Conservation (phyloP, 92 coral and sea anemone species). For the Epizoanthus illoricatus region DNA sequence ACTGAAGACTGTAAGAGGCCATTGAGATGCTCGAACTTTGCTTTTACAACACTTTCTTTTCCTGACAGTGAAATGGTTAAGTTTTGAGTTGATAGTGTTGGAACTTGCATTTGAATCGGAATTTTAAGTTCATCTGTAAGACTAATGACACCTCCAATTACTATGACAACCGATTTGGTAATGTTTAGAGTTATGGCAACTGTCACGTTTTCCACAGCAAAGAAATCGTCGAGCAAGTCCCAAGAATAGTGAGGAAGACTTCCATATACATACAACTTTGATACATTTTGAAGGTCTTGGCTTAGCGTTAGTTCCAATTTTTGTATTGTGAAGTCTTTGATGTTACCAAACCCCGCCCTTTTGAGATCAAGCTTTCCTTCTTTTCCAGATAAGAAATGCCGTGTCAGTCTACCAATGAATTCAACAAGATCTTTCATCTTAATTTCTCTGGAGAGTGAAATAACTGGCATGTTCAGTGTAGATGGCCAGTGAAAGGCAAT, state of each 20-base stretch:
- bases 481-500: slow-evolving; percentile 49
- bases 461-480: slow-evolving; percentile 7
- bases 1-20: slow-evolving; percentile 40
- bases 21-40: slow-evolving; percentile 30
- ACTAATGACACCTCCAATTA: slow-evolving; percentile 45
- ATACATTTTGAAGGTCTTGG: slow-evolving; percentile 33
- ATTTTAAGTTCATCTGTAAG: slow-evolving; percentile 40
- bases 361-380: slow-evolving; percentile 11
- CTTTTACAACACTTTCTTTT: not conserved
- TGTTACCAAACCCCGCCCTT: slow-evolving; percentile 40
- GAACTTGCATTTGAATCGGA: slow-evolving; percentile 59
- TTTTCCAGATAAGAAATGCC: slow-evolving; percentile 36
- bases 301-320: slow-evolving; percentile 36
- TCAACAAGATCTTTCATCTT: slow-evolving; percentile 13
- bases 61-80: slow-evolving; percentile 34
- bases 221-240: slow-evolving; percentile 57
- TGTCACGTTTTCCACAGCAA: slow-evolving; percentile 41
- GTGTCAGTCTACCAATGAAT: slow-evolving; percentile 36
- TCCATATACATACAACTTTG: not conserved
- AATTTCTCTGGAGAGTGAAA: slow-evolving; percentile 15
- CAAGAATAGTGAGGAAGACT: slow-evolving; percentile 52
- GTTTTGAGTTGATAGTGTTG: slow-evolving; percentile 26
- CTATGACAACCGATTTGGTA: slow-evolving; percentile 21
- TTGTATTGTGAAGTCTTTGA: slow-evolving; percentile 32
- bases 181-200: slow-evolving; percentile 23